Percentiles rank a stretch among this genome's conserved stretches.
Evolutionary conservation across 2,797 vertebrate genomes (phyloP).

Genomic region (Myotis vivesi): DNA sequence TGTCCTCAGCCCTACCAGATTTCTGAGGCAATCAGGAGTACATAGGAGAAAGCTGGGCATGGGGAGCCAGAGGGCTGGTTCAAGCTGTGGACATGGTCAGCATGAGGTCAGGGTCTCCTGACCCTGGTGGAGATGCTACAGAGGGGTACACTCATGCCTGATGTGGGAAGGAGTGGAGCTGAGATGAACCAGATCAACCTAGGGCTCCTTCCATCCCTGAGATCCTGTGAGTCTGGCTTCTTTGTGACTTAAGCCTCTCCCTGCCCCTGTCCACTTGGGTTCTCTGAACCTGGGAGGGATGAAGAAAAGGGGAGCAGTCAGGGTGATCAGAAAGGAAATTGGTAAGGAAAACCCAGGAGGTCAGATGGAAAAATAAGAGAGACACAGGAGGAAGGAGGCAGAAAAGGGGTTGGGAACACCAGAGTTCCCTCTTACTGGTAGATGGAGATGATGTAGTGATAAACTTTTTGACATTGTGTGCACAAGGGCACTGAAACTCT

Average conservation of each 20-base stretch:
- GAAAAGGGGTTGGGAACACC: not conserved
- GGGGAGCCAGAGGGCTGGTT: not conserved
- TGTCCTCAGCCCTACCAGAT: not conserved
- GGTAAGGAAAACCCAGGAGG: not conserved
- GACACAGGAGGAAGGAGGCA: not conserved
- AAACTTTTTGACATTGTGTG: not conserved
- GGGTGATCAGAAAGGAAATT: not conserved
- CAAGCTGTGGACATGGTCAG: not conserved
- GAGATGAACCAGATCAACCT: not conserved
- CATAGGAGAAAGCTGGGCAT: not conserved
- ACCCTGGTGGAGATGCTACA: not conserved
- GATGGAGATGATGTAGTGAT: not conserved
- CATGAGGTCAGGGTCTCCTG: not conserved
- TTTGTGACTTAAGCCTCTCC: not conserved
- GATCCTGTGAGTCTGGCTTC: not conserved
- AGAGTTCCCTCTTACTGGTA: not conserved
- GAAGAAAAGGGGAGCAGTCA: not conserved
- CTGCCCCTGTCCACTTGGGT: fast-evolving
- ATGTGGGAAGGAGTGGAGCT: not conserved
- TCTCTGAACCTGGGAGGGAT: not conserved
- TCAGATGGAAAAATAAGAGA: not conserved
- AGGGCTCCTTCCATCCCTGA: not conserved
- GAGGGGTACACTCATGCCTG: not conserved
- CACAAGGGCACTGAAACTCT: not conserved
- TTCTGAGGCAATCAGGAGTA: not conserved